Percentiles rank a stretch among this genome's conserved stretches.
Conservation (phyloP, 2,113 vertebrate species). For the Sialia sialis region DNA sequence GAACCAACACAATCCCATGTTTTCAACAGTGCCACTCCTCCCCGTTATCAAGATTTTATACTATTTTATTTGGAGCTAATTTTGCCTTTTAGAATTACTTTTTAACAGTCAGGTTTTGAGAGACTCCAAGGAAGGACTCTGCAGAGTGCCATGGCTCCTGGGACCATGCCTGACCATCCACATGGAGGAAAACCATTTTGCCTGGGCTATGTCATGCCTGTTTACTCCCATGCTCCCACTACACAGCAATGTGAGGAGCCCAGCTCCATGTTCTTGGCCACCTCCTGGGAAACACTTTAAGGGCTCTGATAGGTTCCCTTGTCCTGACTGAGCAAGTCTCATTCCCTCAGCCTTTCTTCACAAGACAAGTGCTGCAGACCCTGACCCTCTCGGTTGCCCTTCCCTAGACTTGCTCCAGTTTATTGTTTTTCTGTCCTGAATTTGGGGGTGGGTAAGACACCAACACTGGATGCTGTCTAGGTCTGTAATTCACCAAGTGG, state of each 20-base stretch:
- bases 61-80: not conserved
- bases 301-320: not conserved
- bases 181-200: not conserved
- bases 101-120: not conserved
- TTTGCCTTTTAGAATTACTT: not conserved
- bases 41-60: fast-evolving
- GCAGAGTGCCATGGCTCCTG: not conserved
- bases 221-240: not conserved
- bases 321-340: not conserved
- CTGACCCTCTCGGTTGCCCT: not conserved
- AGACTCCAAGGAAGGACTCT: not conserved
- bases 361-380: not conserved
- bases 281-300: not conserved
- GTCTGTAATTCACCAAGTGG: not conserved
- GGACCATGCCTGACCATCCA: not conserved
- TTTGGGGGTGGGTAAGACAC: not conserved
- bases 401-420: not conserved
- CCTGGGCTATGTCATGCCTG: not conserved
- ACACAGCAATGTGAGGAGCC: not conserved
- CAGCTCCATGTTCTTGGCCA: not conserved
- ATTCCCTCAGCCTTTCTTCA: not conserved
- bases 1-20: not conserved
- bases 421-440: not conserved
- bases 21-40: not conserved
- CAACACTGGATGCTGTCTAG: not conserved